Evolutionary conservation across 2,113 vertebrate genomes (phyloP).

Genomic region (Muscicapa adusta): DNA sequence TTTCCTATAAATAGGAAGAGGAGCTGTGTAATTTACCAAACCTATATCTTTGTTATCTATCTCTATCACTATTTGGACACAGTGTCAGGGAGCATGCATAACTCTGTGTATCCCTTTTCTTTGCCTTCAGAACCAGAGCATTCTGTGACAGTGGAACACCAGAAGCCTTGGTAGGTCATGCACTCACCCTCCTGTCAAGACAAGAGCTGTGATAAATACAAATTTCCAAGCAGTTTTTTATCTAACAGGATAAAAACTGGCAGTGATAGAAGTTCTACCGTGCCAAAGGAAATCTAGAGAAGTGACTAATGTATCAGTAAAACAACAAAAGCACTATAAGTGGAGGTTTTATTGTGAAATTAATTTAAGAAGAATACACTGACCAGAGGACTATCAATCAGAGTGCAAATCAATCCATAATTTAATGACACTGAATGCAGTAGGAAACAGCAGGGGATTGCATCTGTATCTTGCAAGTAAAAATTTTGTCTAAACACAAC

Average conservation of each 20-base stretch:
- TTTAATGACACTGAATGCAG: background rate
- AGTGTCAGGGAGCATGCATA: accelerated
- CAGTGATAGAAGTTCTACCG: background rate
- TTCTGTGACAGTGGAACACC: background rate
- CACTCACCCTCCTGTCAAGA: background rate
- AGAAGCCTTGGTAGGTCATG: background rate
- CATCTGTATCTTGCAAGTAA: background rate
- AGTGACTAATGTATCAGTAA: background rate
- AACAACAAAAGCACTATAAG: background rate
- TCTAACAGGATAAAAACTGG: background rate
- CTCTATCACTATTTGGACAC: background rate
- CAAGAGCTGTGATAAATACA: background rate
- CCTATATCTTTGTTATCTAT: background rate
- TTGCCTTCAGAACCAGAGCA: background rate
- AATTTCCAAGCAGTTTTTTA: background rate
- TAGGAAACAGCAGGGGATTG: background rate
- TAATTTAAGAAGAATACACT: background rate
- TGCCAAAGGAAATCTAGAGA: background rate
- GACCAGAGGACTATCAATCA: background rate
- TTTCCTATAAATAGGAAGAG: background rate
- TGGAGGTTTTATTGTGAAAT: background rate
- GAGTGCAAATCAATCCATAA: background rate
- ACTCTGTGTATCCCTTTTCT: background rate
- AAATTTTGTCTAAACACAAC: background rate
- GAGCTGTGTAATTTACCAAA: background rate